Conservation (phyloP, 2,113 vertebrate species). For the Triplophysa tibetana region DNA sequence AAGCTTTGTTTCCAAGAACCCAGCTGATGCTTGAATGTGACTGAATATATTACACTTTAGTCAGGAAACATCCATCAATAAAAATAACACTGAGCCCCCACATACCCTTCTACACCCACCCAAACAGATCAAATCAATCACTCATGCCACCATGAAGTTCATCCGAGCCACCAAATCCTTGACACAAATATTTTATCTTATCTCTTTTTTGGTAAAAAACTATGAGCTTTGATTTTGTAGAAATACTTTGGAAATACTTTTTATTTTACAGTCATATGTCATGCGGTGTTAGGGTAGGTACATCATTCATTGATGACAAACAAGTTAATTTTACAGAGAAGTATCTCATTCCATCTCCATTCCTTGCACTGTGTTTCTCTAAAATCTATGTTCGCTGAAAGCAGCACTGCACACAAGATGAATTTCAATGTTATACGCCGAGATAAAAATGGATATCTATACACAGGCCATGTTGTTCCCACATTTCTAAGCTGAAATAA, state of each 20-base stretch:
- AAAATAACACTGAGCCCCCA: slow-evolving; percentile 26
- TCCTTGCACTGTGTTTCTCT: not conserved
- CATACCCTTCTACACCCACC: slow-evolving; percentile 10
- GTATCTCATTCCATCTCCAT: not conserved
- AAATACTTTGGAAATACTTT: slow-evolving; percentile 26
- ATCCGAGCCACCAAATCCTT: slow-evolving; percentile 15
- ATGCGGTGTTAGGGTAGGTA: slow-evolving; percentile 32
- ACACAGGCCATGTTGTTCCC: slow-evolving; percentile 2
- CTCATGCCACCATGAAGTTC: slow-evolving; percentile 36
- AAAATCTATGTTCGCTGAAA: slow-evolving; percentile 23
- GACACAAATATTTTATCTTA: slow-evolving; percentile 21
- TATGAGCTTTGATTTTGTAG: slow-evolving; percentile 38
- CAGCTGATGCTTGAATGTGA: slow-evolving; percentile 36
- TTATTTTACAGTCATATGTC: slow-evolving; percentile 15
- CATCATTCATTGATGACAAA: slow-evolving; percentile 43
- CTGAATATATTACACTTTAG: slow-evolving; percentile 32
- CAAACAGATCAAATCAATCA: slow-evolving; percentile 47
- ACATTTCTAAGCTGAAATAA: slow-evolving; percentile 7
- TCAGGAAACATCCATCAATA: slow-evolving; percentile 43
- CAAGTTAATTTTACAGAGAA: slow-evolving; percentile 13
- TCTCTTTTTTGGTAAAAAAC: slow-evolving; percentile 33
- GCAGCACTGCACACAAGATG: slow-evolving; percentile 7
- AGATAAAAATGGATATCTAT: slow-evolving; percentile 24
- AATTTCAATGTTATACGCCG: slow-evolving; percentile 11
- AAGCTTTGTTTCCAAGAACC: slow-evolving; percentile 36